These are phyloP conservation scores for Beroe forskalii DNA, from an alignment of 37 sponge, comb jelly and placozoan species.

Conservation along the genomic window DNA sequence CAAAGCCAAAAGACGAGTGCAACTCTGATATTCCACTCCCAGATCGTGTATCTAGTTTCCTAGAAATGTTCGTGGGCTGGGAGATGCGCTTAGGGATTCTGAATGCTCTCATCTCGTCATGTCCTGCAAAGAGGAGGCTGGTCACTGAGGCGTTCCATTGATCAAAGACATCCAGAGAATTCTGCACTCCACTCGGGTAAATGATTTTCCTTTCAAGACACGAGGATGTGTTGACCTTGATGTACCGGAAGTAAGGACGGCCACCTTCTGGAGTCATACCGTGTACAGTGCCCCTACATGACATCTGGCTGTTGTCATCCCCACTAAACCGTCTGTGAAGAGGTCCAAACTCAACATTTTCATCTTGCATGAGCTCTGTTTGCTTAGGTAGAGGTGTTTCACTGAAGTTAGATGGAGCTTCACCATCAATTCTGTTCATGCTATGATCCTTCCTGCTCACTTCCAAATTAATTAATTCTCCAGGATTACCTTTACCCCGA, in stretches of 20 bases:
- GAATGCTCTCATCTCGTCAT: neutral
- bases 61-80: neutral
- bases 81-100: neutral
- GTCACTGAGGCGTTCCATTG: neutral
- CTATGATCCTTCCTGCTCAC: too few species aligned
- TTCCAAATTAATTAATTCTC: too few species aligned
- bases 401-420: too few species aligned
- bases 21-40: too few species aligned
- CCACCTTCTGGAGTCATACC: neutral
- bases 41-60: too few species aligned
- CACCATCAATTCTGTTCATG: too few species aligned
- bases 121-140: neutral
- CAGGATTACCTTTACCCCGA: too few species aligned
- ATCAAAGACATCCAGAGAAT: neutral
- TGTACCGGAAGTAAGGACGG: neutral
- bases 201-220: neutral
- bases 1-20: neutral
- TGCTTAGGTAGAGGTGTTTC: neutral
- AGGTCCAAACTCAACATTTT: neutral
- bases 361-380: neutral
- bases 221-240: neutral
- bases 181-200: neutral
- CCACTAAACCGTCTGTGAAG: neutral
- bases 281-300: neutral
- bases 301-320: neutral